Conservation (phyloP, 2,888 invertebrate genomes). For the Scaptomyza cyrtandrae region DNA sequence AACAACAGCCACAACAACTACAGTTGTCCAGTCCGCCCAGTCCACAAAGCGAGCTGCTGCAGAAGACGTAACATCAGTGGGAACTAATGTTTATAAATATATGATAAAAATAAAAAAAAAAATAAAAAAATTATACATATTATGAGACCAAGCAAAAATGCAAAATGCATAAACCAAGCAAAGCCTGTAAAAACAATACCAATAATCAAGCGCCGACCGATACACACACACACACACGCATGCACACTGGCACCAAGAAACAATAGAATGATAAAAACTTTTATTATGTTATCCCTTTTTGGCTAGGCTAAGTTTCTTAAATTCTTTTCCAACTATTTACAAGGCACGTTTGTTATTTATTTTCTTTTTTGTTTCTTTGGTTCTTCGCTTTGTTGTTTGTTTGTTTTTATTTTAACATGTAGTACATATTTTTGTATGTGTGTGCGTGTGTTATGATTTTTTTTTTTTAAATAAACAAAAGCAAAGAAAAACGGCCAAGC, state of each 20-base stretch:
- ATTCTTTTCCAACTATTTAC: slow-evolving; percentile 44
- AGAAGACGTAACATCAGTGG: slow-evolving; percentile 85
- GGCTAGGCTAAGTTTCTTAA: slow-evolving; percentile 46
- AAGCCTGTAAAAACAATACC: slow-evolving; percentile 48
- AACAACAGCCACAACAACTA: slow-evolving; percentile 43
- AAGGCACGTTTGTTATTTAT: slow-evolving; percentile 72
- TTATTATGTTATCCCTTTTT: slow-evolving; percentile 31
- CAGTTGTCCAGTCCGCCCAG: slow-evolving; percentile 84
- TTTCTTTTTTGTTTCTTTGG: slow-evolving; percentile 40
- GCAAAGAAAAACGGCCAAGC: slow-evolving; percentile 53
- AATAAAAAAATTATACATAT: slow-evolving; percentile 64
- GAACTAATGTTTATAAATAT: slow-evolving; percentile 85
- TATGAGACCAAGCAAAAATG: slow-evolving; percentile 75
- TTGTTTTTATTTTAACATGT: slow-evolving; percentile 37
- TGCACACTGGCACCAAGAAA: slow-evolving; percentile 2
- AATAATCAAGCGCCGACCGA: slow-evolving; percentile 29
- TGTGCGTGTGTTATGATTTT: slow-evolving; percentile 36
- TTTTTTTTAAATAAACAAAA: slow-evolving; percentile 21
- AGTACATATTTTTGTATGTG: slow-evolving; percentile 20
- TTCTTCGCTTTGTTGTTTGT: slow-evolving; percentile 56
- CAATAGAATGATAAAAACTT: slow-evolving; percentile 29
- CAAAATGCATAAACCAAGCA: slow-evolving; percentile 55
- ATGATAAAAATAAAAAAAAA: slow-evolving; percentile 68
- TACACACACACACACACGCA: slow-evolving; percentile 27
- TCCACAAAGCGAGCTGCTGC: slow-evolving; percentile 83